Evolutionary conservation across 2,888 invertebrate genomes (phyloP).

Genomic region (Temnothorax rugatulus): DNA sequence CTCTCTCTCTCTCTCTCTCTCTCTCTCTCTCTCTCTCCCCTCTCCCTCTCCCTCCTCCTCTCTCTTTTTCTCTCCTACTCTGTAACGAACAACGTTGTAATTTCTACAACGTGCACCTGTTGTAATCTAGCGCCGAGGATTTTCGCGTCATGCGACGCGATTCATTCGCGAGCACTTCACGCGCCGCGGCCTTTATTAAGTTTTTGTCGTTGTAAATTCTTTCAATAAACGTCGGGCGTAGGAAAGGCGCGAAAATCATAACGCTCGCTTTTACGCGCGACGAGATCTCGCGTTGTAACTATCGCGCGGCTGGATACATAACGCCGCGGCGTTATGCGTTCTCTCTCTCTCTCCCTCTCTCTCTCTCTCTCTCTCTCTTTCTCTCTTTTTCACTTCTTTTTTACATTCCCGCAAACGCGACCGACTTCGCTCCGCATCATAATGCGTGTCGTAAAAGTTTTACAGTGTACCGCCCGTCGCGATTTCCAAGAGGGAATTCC

Average conservation of each 20-base stretch:
- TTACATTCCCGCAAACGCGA: slow-evolving; percentile 20
- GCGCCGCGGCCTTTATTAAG: slow-evolving; percentile 44
- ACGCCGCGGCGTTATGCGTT: background rate
- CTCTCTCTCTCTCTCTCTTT: no score
- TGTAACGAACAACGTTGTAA: slow-evolving; percentile 43
- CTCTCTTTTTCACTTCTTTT: background rate
- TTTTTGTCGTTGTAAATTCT: slow-evolving; percentile 54
- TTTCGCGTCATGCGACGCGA: slow-evolving; percentile 29
- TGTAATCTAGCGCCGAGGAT: slow-evolving; percentile 43
- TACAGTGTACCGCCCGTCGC: slow-evolving; percentile 27
- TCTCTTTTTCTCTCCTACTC: background rate
- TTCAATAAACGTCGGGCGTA: slow-evolving; percentile 40
- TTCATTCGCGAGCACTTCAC: slow-evolving; percentile 38
- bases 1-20: background rate
- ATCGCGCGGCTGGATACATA: background rate
- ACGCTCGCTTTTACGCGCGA: slow-evolving; percentile 46
- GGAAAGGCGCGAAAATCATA: slow-evolving; percentile 34
- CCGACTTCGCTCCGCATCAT: slow-evolving; percentile 40
- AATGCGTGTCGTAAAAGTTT: slow-evolving; percentile 55
- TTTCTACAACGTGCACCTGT: slow-evolving; percentile 51
- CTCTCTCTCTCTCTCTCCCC: background rate
- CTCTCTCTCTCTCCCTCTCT: background rate
- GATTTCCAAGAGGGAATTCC: slow-evolving; percentile 21
- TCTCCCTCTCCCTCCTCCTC: background rate
- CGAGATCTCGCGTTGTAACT: slow-evolving; percentile 37